phyloP scores from a whole-genome alignment of 2,797 vertebrate species.

The Parambassis ranga region DNA sequence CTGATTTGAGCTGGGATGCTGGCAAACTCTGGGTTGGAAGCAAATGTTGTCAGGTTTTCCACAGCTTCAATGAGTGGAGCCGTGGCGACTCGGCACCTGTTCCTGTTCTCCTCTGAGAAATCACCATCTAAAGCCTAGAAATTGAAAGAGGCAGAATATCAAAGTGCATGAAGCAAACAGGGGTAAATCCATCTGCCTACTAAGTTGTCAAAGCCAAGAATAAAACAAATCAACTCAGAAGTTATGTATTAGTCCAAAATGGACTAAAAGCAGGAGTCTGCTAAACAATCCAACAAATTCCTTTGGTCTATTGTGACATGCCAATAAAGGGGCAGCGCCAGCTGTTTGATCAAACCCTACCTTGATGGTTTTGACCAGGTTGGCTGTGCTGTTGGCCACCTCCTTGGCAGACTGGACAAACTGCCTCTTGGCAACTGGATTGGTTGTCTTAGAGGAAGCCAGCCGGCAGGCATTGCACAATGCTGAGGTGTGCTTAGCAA shows the following conservation, averaged over 20 bases:
- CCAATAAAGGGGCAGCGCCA: neutral
- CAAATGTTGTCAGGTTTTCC: constrained; percentile 93
- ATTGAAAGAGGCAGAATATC: neutral
- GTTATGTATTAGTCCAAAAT: too few relatives aligned
- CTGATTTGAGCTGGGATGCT: constrained; percentile 97
- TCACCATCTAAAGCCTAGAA: constrained; percentile 93
- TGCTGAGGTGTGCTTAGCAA: constrained; percentile 97
- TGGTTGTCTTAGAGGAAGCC: constrained; percentile 94
- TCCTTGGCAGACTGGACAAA: constrained; percentile 99
- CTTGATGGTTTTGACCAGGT: constrained; percentile 99
- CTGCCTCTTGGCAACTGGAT: constrained; percentile 96
- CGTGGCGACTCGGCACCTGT: constrained; percentile 89
- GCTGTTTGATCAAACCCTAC: constrained; percentile 62
- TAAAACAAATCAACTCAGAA: neutral
- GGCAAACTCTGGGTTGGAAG: constrained; percentile 98
- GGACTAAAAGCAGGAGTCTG: neutral
- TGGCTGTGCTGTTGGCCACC: constrained; percentile 98
- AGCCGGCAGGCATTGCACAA: constrained; percentile 97
- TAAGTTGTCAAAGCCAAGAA: neutral
- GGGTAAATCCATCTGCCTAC: neutral
- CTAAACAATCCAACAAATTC: too few relatives aligned
- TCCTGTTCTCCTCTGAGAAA: constrained; percentile 97
- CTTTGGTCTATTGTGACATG: neutral
- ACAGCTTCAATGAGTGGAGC: constrained; percentile 94
- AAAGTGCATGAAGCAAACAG: neutral